Evolutionary conservation across 2,888 invertebrate genomes (phyloP).

Genomic region (Strigamia crassipes): DNA sequence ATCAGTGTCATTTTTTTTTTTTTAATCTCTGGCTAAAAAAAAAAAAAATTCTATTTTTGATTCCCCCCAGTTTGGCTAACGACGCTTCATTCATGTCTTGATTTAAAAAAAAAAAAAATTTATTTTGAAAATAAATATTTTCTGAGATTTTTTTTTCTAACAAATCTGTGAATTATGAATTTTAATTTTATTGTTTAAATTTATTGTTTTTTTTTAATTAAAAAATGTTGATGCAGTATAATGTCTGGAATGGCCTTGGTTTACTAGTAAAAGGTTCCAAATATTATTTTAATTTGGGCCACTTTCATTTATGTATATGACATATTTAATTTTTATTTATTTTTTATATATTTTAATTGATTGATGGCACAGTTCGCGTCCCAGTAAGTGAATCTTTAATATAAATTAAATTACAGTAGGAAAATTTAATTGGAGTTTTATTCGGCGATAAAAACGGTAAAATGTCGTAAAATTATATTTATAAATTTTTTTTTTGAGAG

Average conservation of each 20-base stretch:
- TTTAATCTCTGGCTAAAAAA: neutral
- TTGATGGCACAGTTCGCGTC: neutral
- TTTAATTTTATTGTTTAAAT: neutral
- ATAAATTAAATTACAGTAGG: too few relatives aligned
- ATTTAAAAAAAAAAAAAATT: too few relatives aligned
- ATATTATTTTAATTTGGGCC: neutral
- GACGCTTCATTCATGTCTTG: neutral
- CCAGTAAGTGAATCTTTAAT: neutral
- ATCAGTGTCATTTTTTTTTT: neutral
- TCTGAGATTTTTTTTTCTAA: neutral
- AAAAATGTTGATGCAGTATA: slow-evolving; percentile 24
- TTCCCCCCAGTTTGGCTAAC: neutral
- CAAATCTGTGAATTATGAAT: neutral
- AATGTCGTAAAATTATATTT: too few relatives aligned
- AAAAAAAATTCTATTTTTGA: too few relatives aligned
- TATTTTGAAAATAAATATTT: too few relatives aligned
- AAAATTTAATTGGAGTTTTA: too few relatives aligned
- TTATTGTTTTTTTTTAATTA: neutral
- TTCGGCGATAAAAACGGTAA: too few relatives aligned
- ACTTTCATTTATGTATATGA: too few relatives aligned
- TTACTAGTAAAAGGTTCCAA: slow-evolving; percentile 17
- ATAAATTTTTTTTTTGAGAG: too few relatives aligned
- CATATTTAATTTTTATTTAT: neutral
- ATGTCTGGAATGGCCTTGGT: slow-evolving; percentile 36
- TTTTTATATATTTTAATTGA: neutral